Base-by-base conservation (phyloP, 2,888 invertebrate species). In the Nephrotoma flavescens region DNA sequence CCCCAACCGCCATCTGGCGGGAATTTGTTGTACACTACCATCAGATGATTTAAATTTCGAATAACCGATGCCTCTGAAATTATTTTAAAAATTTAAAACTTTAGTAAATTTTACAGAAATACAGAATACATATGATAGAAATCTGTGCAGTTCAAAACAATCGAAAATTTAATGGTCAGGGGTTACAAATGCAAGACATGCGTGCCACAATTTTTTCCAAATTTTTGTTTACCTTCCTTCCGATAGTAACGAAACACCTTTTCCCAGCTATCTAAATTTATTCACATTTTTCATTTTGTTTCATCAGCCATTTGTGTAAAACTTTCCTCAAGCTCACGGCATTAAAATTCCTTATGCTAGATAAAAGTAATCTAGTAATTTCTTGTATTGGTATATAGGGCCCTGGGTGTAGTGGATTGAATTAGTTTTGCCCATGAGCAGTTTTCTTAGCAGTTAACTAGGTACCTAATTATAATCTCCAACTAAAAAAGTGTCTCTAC, bases 1-100 rank as follows among this genome's bases (percentile, higher is more conserved):
- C 95, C 95, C 94, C 94, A 95, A 0, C 95, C 95, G 52, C 95
- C 95, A 90, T 96, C 94, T 0, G 95, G 95, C 31, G 71, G 71
- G 31, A 71, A 71, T 31, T 71, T 19, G 90, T 89, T 2, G 85
- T 52, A 0, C 0, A 4, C 31, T 9, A 71, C 71, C 71, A 71
- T 71, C 31, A 52, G 71, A 9, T 2, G 71, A 71, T 71, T 31
- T 4, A 11, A 9, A 57, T 57, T n/a, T 47, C 47, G n/a, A 31
- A 12, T 9, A 9, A n/a, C 31, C 31, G 31, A 31, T 31, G 31
- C 71, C 7, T 31, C 71, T 71, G 71, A 12, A 71, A 71, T 71
- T 71, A 71, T 71, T 12, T 9, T 2, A 9, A 71, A 15, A 31
- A 31, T 31, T 57, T n/a, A 52, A 4, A 52, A 52, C 47, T 52